Base-by-base conservation (phyloP, 1,140 invertebrate species). In the Centruroides sculpturatus region DNA sequence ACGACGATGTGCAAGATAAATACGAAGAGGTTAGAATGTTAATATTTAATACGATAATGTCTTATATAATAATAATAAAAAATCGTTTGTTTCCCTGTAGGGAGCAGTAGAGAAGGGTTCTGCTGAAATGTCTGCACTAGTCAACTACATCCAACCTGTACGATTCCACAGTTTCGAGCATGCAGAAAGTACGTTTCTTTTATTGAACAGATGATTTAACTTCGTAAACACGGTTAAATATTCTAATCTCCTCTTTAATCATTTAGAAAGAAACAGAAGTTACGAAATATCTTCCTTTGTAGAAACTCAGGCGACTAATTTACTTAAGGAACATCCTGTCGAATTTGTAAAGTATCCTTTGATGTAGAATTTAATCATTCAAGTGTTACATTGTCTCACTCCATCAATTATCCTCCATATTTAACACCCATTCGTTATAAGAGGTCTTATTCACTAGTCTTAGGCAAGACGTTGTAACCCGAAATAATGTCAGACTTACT, bases 221-320 rank as follows among this genome's bases (percentile, higher is more conserved):
- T 34, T 11, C 5, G 46, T 6, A 12, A 47, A 56, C 23, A 36
- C 55, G 1, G n/a, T 41, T 55, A 41, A 13, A 12, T 61, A 23
- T 6, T n/a, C 41, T 10, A 0, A 53, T 11, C 35, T 48, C 35
- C 34, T 54, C 47, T 54, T 54, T 59, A 10, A 3, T 50, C 50
- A 12, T 35, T 57, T 75, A 96, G 90, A 90, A 75, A 87, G 92
- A 75, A 87, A 88, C 71, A 81, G 89, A 60, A 87, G 82, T 76
- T 97, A 95, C 75, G 94, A 98, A 77, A 97, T 98, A 84, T 96
- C 92, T 6, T 98, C 93, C 11, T 97, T 98, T 76, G 94, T 96
- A 68, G 95, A 98, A 75, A 94, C 92, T 64, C 91, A 94, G 76
- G 92, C 92, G 1, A 92, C 88, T 4, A 87, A 85, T n/a, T 75